Evolutionary conservation across 64 coral and sea anemone genomes (phyloP), one percentile per base, ranked within the genome.

Genomic region (Orbicella faveolata): DNA sequence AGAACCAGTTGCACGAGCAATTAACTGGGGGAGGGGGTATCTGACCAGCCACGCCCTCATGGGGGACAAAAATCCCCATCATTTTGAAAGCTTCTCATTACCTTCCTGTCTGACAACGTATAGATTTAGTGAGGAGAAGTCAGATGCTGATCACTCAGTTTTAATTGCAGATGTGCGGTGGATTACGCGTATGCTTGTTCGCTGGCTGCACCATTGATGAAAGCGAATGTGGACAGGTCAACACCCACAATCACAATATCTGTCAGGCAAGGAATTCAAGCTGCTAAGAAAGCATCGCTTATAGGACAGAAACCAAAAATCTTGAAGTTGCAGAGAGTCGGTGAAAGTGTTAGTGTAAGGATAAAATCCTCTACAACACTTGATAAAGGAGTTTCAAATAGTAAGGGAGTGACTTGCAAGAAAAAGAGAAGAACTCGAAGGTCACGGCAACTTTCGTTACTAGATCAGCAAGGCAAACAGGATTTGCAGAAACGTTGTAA

Each of bases 131-230:
- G 10, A 70, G 20, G 66, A 8, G 21, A 70, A 70, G 2, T 70
- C 21, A n/a, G 20, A 26, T 33, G 25, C n/a, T 70, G 17, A 73
- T 69, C 48, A 17, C 25, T 19, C 4, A 63, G n/a, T 34, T 62
- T 78, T 62, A 12, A 30, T 84, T 91, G 35, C 69, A 91, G 89
- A 48, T 63, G 33, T 35, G 77, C 80, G 6, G 35, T 91, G 1
- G 89, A 91, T 73, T 91, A 76, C 21, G 89, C 89, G 0, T 84
- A 30, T 20, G 89, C 89, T 17, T 84, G 89, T 84, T 67, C 67
- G 19, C 51, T 83, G 20, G 69, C 89, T 26, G 57, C 54, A 26
- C 65, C 73, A 48, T 63, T 63, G 44, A 33, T 76, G 4, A 81
- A 75, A 26, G 75, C 30, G 12, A 61, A 52, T 8, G 36, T 10